These are phyloP conservation scores for Diaperis boleti DNA, from an alignment of 2,888 invertebrate genomes.

Conservation along the genomic window DNA sequence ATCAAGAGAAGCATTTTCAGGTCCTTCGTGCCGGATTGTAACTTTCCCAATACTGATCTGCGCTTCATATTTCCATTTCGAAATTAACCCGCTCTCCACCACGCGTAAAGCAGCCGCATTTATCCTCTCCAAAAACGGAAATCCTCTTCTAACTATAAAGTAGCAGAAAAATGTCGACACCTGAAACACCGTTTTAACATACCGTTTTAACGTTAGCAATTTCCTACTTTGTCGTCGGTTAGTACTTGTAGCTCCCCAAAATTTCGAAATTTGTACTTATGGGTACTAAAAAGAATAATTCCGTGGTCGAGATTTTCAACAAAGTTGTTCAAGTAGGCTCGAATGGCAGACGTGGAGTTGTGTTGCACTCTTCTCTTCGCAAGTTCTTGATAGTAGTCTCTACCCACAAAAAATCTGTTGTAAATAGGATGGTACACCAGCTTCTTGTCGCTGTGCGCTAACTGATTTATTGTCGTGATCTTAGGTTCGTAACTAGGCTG, in stretches of 20 bases:
- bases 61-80: too few relatives aligned
- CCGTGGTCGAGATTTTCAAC: not conserved
- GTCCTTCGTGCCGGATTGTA: too few relatives aligned
- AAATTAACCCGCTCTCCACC: not conserved
- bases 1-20: too few relatives aligned
- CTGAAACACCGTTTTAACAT: not conserved
- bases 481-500: conserved; percentile 1
- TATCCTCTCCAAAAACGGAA: not conserved
- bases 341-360: not conserved
- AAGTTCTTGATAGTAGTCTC: not conserved
- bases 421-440: not conserved
- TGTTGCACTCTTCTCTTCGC: not conserved
- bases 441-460: not conserved
- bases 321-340: not conserved
- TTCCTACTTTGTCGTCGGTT: not conserved
- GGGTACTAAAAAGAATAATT: too few relatives aligned
- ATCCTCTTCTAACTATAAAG: not conserved
- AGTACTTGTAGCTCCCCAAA: not conserved
- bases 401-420: not conserved
- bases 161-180: not conserved
- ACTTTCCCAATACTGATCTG: too few relatives aligned
- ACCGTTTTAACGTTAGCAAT: not conserved
- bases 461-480: not conserved
- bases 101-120: not conserved
- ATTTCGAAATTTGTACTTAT: not conserved